Evolutionary conservation across 2,113 vertebrate genomes (phyloP).

Genomic region (Mus musculus): DNA sequence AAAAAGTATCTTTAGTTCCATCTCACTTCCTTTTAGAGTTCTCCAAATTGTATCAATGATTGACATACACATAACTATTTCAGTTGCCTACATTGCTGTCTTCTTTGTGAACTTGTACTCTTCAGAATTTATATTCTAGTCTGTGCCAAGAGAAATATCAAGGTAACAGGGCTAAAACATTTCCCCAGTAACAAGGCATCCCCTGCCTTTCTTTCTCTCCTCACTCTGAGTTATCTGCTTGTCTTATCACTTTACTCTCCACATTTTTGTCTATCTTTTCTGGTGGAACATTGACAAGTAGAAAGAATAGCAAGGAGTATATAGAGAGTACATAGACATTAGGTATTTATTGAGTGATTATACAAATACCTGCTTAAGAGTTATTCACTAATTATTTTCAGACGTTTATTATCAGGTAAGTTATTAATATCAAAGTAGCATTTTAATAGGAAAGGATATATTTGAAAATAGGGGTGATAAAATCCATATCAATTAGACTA

Average conservation of each 20-base stretch:
- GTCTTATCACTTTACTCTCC: neutral
- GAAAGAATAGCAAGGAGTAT: neutral
- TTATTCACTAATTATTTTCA: neutral
- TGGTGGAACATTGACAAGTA: neutral
- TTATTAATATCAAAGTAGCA: neutral
- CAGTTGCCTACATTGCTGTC: neutral
- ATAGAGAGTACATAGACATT: neutral
- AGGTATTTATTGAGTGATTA: neutral
- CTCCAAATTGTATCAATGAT: neutral
- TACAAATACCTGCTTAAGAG: neutral
- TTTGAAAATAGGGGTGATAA: neutral
- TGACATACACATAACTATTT: neutral
- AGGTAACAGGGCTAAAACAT: neutral
- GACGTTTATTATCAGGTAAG: neutral
- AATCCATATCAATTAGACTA: neutral
- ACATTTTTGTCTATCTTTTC: neutral
- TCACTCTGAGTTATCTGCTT: neutral
- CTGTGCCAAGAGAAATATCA: neutral
- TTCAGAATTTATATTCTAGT: neutral
- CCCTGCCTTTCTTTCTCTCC: neutral
- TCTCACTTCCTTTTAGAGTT: neutral
- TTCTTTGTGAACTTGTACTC: neutral
- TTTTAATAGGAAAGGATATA: neutral
- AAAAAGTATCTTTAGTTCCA: neutral
- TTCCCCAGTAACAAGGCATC: neutral